Percentiles rank a stretch among this genome's conserved stretches.
These are phyloP conservation scores for Rhinoptilus africanus DNA, from an alignment of 2,113 vertebrate genomes.

Conservation along the genomic window DNA sequence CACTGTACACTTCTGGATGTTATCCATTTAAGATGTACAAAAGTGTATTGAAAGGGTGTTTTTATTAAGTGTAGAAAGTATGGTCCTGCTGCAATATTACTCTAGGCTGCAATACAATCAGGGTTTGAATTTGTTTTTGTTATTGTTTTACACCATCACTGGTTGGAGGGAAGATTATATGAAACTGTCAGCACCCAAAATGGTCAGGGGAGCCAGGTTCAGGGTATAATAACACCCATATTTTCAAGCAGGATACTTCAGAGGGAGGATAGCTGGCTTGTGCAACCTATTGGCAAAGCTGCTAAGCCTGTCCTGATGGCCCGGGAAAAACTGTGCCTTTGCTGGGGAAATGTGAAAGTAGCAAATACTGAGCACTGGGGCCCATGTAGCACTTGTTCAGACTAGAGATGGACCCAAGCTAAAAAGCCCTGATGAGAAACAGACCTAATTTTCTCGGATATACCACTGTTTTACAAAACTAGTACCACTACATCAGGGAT, in stretches of 20 bases:
- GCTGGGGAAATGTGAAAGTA: background rate
- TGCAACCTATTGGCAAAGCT: background rate
- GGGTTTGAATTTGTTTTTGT: background rate
- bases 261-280: background rate
- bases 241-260: background rate
- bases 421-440: background rate
- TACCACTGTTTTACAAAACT: background rate
- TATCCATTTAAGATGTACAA: background rate
- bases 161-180: background rate
- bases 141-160: background rate
- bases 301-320: background rate
- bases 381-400: background rate
- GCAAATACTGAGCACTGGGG: background rate
- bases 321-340: background rate
- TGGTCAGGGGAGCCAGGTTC: background rate
- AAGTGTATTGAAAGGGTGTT: background rate
- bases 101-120: background rate
- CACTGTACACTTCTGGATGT: background rate
- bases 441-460: background rate
- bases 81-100: background rate
- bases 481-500: background rate
- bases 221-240: background rate
- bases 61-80: conserved; percentile 22
- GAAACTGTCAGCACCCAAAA: background rate
- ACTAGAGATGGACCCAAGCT: background rate